Evolutionary conservation across 2,797 vertebrate genomes (phyloP).

Genomic region (Cuniculus paca): DNA sequence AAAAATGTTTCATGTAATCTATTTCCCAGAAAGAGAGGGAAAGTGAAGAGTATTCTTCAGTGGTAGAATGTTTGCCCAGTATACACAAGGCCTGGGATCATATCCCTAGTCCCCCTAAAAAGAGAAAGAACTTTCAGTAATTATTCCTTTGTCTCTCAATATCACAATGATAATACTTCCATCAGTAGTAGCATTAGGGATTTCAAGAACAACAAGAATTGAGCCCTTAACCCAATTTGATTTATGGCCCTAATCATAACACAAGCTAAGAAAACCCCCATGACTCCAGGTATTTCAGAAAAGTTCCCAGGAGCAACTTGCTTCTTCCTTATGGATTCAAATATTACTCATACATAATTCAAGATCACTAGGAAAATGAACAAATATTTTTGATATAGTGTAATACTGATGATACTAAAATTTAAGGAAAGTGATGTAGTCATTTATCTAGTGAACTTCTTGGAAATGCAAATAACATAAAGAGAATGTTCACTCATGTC

Average conservation of each 20-base stretch:
- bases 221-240: not conserved
- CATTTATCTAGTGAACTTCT: not conserved
- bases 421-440: not conserved
- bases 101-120: not conserved
- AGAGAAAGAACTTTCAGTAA: not conserved
- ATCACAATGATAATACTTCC: not conserved
- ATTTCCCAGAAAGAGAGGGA: not conserved
- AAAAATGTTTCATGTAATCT: slow-evolving; percentile 26
- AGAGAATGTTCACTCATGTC: not conserved
- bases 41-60: not conserved
- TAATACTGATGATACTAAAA: slow-evolving; percentile 2
- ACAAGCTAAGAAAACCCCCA: not conserved
- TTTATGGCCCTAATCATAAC: not conserved
- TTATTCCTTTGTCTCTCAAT: not conserved
- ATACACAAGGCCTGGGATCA: not conserved
- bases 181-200: not conserved
- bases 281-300: not conserved
- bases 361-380: not conserved
- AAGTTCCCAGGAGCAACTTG: not conserved
- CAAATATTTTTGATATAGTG: not conserved
- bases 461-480: slow-evolving; percentile 27
- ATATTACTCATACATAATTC: not conserved
- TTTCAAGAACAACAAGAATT: not conserved
- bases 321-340: slow-evolving; percentile 7
- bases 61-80: not conserved